Evolutionary conservation across 2,113 vertebrate species (phyloP), one percentile per base, ranked within the genome.

Genomic region (Poeciliopsis turrubarensis): DNA sequence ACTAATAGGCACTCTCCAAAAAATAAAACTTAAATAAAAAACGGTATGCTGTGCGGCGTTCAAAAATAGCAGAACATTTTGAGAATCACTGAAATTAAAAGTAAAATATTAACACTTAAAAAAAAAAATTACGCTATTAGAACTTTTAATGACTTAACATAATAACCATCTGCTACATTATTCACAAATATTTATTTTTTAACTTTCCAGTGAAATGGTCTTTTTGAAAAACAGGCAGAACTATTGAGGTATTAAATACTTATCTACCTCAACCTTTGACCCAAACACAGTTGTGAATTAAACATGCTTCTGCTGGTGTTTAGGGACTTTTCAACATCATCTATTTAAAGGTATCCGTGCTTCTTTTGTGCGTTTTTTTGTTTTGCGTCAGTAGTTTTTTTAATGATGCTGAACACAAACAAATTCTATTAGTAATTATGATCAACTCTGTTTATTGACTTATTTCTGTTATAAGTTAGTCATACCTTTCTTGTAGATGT

Each of bases 401-500:
- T 13, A 60, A 15, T 27, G 15, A 13, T 13, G 13, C 60, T 7
- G 29, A 62, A 47, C 15, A 47, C 17, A 19, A 17, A 17, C 44
- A 19, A 5, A 47, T 47, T 47, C 14, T 47, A 19, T 47, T 47
- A 19, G 15, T 47, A 47, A 47, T 47, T 47, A 57, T 57, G 8
- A 25, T 0, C 61, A 27, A 47, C 4, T 12, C 37, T 44, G 51
- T 25, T 17, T 3, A 54, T 4, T 13, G 8, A 0, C 3, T 29
- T 41, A 5, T 29, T 60, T 44, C 26, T 8, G 39, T 32, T 70
- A 10, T 60, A 32, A 2, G 34, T 3, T 32, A 1, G 41, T 12
- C 63, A 89, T 91, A 98, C 97, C 96, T 96, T 93, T 89, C 88
- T 73, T 68, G 79, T 75, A 91, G 89, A 98, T 91, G 79, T 95